Evolutionary conservation across 2,888 invertebrate genomes (phyloP).

Genomic region (Gymnosoma rotundatum): DNA sequence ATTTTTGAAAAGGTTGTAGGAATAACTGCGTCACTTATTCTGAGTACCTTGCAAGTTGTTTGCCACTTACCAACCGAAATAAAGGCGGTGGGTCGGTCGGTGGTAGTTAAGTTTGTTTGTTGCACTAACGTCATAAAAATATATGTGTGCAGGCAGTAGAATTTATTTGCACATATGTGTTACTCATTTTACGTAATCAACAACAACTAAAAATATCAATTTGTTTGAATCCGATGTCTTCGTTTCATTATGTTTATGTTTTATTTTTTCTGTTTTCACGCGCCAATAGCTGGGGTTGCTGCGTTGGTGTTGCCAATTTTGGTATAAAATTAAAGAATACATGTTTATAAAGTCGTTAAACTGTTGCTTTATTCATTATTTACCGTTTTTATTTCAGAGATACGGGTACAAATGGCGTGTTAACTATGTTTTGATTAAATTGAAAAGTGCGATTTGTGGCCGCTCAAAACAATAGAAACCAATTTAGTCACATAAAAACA

Average conservation of each 20-base stretch:
- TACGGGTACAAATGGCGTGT: conserved; percentile 32
- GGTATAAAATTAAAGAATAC: neutral
- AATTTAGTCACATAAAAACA: neutral
- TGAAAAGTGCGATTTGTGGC: neutral
- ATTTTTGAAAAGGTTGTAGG: conserved; percentile 17
- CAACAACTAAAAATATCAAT: conserved; percentile 64
- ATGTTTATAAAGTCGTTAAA: conserved; percentile 44
- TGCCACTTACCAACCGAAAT: conserved; percentile 19
- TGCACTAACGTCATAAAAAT: conserved; percentile 13
- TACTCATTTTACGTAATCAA: conserved; percentile 71
- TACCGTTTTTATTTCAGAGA: neutral
- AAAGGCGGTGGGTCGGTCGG: conserved; percentile 4
- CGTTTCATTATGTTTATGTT: conserved; percentile 10
- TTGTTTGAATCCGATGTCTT: conserved; percentile 45
- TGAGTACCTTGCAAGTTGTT: conserved; percentile 7
- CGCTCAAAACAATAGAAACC: neutral
- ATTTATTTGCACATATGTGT: conserved; percentile 71
- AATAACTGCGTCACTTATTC: neutral
- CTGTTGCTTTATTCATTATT: conserved; percentile 14
- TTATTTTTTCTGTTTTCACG: conserved; percentile 12
- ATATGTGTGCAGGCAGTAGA: neutral
- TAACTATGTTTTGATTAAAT: conserved; percentile 39
- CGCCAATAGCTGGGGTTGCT: conserved; percentile 18
- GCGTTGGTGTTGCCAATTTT: conserved; percentile 26
- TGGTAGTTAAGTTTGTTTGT: neutral